Base-by-base conservation (phyloP, 1,140 invertebrate genomes). In the Drosophila saltans region DNA sequence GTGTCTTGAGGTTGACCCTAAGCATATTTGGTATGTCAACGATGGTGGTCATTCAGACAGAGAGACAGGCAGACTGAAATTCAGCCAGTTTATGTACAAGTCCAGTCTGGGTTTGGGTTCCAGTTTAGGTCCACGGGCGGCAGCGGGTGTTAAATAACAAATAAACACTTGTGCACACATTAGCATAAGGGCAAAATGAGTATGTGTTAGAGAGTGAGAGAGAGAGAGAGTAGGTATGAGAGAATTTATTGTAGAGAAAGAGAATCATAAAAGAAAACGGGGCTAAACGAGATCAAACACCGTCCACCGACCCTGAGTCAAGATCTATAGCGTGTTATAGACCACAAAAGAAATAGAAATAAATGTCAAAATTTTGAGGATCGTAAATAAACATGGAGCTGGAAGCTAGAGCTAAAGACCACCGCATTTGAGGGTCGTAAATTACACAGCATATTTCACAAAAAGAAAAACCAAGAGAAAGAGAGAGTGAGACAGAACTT, bases 101-200 rank as follows among this genome's bases (percentile, higher is more conserved):
- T 39, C 26, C 68, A 59, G 59, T 52, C 43, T 58, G 40, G 57
- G 21, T 63, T 61, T 52, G 33, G 16, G 5, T 26, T 26, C 16
- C 26, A 36, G 24, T 62, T 48, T n/a, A 41, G 74, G 56, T 72
- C 45, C n/a, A 52, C 45, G 45, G 45, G 45, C 45, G 21, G 45
- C 69, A 76, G 64, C 75, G 72, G 88, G 88, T 91, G 88, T 91
- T 88, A 88, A 78, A 86, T 90, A 91, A 81, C 82, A 90, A 78
- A 90, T 88, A 91, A 86, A 91, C 86, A 90, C 86, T 90, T 90
- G 88, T 81, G 74, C 58, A 90, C 74, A 88, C 82, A 90, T 82
- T 80, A 80, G 67, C 79, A 75, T 78, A 73, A 61, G 66, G 75
- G 66, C 70, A 59, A 59, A 64, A 64, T 57, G 60, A 60, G 43